Conservation (phyloP, 2,797 vertebrate genomes). For the Oceanodroma leucorhoa region DNA sequence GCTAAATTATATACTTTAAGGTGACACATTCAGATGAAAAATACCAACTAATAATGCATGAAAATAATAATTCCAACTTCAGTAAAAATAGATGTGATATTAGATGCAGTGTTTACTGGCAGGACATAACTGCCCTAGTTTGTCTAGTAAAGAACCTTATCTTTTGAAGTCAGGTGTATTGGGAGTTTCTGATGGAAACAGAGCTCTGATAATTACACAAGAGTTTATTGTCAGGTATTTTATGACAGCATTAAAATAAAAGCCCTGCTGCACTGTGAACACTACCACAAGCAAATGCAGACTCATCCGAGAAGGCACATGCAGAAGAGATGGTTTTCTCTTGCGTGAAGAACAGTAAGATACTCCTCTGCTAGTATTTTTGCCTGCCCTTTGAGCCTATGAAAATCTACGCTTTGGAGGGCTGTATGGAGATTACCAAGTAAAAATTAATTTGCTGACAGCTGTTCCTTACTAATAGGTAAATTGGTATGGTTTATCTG, state of each 20-base stretch:
- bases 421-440: neutral
- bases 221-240: neutral
- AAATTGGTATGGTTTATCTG: neutral
- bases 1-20: neutral
- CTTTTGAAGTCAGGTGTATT: conserved; percentile 11
- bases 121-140: neutral
- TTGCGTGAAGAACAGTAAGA: neutral
- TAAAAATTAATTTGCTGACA: neutral
- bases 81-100: neutral
- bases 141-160: neutral
- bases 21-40: neutral
- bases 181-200: conserved; percentile 1
- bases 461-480: neutral
- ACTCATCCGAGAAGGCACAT: neutral
- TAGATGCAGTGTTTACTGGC: neutral
- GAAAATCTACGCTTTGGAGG: neutral
- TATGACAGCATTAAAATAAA: conserved; percentile 4
- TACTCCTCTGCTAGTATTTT: neutral
- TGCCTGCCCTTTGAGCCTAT: rapidly evolving
- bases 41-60: neutral
- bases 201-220: neutral
- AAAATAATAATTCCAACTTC: neutral
- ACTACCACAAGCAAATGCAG: neutral
- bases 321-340: neutral
- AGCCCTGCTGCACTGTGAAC: neutral